Conservation (phyloP, 2,797 vertebrate genomes). For the Jordanella pulchra region DNA sequence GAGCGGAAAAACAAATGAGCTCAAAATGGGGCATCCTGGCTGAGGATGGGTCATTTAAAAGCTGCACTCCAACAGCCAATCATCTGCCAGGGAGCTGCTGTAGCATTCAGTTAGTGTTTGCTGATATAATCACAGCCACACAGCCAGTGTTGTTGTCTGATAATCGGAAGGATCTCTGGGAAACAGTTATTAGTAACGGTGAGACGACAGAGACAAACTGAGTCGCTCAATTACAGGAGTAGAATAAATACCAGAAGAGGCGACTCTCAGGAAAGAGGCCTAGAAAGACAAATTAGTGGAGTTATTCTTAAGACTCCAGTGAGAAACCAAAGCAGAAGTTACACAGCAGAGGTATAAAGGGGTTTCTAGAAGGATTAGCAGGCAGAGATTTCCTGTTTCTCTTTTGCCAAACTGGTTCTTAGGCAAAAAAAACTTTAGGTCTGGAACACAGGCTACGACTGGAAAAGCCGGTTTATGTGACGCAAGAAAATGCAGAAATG, state of each 20-base stretch:
- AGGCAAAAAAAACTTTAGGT: background rate
- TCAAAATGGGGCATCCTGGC: too few relatives aligned
- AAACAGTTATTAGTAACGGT: constrained; percentile 36
- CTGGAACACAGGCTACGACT: background rate
- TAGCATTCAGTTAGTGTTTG: background rate
- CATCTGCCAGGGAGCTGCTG: background rate
- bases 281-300: constrained; percentile 32
- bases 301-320: constrained; percentile 1
- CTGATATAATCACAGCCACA: constrained; percentile 15
- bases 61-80: background rate
- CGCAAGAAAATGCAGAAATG: too few relatives aligned
- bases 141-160: background rate
- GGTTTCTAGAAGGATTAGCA: constrained; percentile 8
- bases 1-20: too few relatives aligned
- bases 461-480: too few relatives aligned
- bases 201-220: background rate
- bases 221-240: background rate
- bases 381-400: background rate
- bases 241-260: background rate
- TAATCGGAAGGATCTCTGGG: constrained; percentile 5
- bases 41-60: too few relatives aligned
- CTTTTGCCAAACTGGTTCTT: background rate
- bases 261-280: background rate
- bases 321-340: constrained; percentile 1
- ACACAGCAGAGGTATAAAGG: background rate